These are phyloP conservation scores for Sminthurides bifidus DNA, from an alignment of 1,140 invertebrate species.

Conservation along the genomic window DNA sequence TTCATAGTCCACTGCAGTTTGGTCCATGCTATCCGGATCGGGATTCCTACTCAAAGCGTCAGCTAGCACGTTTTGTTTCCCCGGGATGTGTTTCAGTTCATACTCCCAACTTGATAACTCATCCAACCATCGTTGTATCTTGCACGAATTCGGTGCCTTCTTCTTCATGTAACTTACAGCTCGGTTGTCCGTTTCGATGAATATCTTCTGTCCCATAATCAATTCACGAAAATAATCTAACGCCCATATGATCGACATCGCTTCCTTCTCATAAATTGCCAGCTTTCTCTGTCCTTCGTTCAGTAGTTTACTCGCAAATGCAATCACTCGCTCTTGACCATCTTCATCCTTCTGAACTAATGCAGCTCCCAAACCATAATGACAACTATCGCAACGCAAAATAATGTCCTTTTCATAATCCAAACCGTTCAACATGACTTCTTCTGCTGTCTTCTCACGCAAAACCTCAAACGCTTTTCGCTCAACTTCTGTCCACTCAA, in stretches of 20 bases:
- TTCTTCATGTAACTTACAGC: constrained; percentile 14
- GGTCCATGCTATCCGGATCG: background rate
- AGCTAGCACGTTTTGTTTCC: constrained; percentile 24
- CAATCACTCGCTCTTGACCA: constrained; percentile 9
- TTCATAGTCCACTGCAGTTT: constrained; percentile 15
- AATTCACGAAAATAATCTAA: constrained; percentile 22
- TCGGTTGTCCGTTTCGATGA: constrained; percentile 17
- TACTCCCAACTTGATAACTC: constrained; percentile 22
- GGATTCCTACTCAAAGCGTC: constrained; percentile 24
- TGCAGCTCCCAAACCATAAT: constrained; percentile 13
- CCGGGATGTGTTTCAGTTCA: constrained; percentile 33
- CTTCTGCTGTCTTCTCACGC: constrained; percentile 5
- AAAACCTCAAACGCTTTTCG: constrained; percentile 23
- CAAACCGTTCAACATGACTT: constrained; percentile 9
- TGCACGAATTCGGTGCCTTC: constrained; percentile 3
- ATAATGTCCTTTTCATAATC: constrained; percentile 15
- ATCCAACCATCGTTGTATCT: constrained; percentile 24
- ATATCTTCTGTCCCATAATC: constrained; percentile 15
- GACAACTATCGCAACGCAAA: constrained; percentile 11
- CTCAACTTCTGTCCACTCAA: constrained; percentile 10
- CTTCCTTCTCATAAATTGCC: constrained; percentile 14
- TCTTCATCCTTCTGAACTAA: constrained; percentile 11
- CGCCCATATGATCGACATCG: constrained; percentile 18
- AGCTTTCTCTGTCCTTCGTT: constrained; percentile 9
- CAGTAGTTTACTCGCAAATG: constrained; percentile 12